Evolutionary conservation across 23 tunicate species (phyloP).

Genomic region (Trididemnum nubilum): DNA sequence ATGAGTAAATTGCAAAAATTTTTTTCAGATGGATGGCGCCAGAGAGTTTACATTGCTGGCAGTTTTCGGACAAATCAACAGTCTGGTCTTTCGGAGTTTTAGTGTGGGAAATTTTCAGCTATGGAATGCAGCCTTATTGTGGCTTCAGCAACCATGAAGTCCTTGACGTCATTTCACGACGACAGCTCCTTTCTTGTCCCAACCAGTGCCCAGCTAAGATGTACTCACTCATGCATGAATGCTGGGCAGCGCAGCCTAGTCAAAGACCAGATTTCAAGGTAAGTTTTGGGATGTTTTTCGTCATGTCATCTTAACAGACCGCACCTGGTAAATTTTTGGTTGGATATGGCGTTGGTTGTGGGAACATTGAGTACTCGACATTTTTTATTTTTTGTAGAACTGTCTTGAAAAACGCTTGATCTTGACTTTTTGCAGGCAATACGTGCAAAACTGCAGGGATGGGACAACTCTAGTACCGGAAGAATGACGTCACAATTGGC

Average conservation of each 20-base stretch:
- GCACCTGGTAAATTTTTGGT: no score
- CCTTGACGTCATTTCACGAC: slow-evolving; percentile 69
- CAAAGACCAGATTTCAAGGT: slow-evolving; percentile 80
- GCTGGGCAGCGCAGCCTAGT: slow-evolving; percentile 70
- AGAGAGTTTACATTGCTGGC: slow-evolving; percentile 66
- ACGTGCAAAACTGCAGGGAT: slow-evolving; percentile 74
- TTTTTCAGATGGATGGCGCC: slow-evolving; percentile 95
- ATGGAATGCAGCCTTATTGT: slow-evolving; percentile 94
- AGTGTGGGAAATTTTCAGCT: slow-evolving; percentile 92
- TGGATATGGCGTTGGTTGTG: no score
- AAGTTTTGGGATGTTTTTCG: not conserved
- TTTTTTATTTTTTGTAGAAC: no score
- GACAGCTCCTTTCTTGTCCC: slow-evolving; percentile 87
- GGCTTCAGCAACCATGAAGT: slow-evolving; percentile 97
- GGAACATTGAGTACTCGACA: no score
- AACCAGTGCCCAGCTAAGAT: slow-evolving; percentile 95
- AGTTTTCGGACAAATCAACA: slow-evolving; percentile 72
- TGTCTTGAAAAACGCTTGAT: not conserved
- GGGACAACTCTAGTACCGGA: slow-evolving; percentile 60
- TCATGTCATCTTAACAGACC: no score
- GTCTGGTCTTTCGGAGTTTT: slow-evolving; percentile 96
- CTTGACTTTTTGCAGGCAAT: slow-evolving; percentile 46
- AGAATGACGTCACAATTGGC: slow-evolving; percentile 93
- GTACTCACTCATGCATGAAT: slow-evolving; percentile 92
- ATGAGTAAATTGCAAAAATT: no score